A percentile compares a stretch with the other conserved stretches of the same genome.
Evolutionary conservation across 2,113 vertebrate genomes (phyloP).

Genomic region (Limanda limanda): DNA sequence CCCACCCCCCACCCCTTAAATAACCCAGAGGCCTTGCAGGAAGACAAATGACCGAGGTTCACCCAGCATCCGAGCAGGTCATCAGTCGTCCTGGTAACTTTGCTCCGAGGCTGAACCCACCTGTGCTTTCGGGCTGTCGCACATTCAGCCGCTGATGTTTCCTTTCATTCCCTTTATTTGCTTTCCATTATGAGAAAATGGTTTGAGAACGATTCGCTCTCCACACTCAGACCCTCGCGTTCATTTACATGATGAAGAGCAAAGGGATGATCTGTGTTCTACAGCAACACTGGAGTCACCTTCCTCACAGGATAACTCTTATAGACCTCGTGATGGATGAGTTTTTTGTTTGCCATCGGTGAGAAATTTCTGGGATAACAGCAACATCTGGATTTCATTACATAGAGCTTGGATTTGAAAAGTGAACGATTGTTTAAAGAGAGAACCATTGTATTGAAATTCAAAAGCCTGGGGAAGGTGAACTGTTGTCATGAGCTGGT

Average conservation of each 20-base stretch:
- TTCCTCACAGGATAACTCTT: no score
- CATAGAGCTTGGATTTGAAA: slow-evolving; percentile 13
- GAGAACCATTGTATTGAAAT: not conserved
- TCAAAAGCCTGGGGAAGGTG: no score
- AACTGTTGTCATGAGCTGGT: no score
- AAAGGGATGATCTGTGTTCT: no score
- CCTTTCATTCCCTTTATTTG: slow-evolving; percentile 11
- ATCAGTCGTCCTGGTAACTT: slow-evolving; percentile 51
- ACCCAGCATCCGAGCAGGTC: slow-evolving; percentile 70
- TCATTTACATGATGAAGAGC: no score
- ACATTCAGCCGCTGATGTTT: slow-evolving; percentile 35
- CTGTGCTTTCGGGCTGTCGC: slow-evolving; percentile 13
- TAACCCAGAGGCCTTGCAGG: slow-evolving; percentile 55
- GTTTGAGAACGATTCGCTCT: no score
- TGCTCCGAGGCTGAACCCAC: slow-evolving; percentile 15
- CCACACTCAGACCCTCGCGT: no score
- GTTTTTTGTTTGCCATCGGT: slow-evolving; percentile 4
- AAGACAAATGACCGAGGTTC: slow-evolving; percentile 62
- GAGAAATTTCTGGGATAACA: slow-evolving; percentile 40
- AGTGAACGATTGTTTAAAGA: slow-evolving; percentile 2
- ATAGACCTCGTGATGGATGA: not conserved
- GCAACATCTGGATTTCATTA: slow-evolving; percentile 55
- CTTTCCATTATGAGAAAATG: slow-evolving; percentile 36
- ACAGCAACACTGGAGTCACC: no score
- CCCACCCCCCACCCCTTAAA: not conserved